These are phyloP conservation scores for Solenopsis invicta DNA, from an alignment of 1,140 invertebrate species.

Conservation along the genomic window DNA sequence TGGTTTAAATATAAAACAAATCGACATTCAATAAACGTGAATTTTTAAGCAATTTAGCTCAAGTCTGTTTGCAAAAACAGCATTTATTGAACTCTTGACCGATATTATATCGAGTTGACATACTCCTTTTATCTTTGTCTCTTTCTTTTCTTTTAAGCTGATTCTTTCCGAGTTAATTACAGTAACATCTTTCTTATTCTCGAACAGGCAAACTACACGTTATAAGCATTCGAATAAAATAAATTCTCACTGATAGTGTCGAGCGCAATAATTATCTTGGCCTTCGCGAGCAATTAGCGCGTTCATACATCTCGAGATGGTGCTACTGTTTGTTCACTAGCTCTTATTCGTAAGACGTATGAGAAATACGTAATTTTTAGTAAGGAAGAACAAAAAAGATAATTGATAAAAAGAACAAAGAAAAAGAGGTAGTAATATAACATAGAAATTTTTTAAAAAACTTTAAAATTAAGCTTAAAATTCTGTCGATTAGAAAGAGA, in stretches of 20 bases:
- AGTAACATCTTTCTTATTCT: conserved; percentile 4
- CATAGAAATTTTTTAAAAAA: background rate
- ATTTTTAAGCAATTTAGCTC: too few relatives aligned
- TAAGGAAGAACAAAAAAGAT: background rate
- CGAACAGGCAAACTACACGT: background rate
- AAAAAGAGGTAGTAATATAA: background rate
- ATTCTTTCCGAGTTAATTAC: conserved; percentile 7
- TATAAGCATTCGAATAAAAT: background rate
- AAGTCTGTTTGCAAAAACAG: too few relatives aligned
- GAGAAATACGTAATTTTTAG: background rate
- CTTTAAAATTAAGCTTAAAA: background rate
- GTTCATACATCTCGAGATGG: conserved; percentile 13
- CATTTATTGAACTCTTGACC: background rate
- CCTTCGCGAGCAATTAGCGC: conserved; percentile 50
- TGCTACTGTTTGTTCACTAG: conserved; percentile 1
- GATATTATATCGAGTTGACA: background rate
- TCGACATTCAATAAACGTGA: too few relatives aligned
- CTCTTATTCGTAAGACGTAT: background rate
- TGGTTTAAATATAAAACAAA: too few relatives aligned
- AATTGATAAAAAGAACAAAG: background rate
- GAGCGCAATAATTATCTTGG: conserved; percentile 42
- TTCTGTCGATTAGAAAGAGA: background rate
- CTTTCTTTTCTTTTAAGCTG: background rate
- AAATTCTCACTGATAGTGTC: conserved; percentile 23
- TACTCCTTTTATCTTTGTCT: background rate